A percentile compares a stretch with the other conserved stretches of the same genome.
These are phyloP conservation scores for Melanostoma mellinum DNA, from an alignment of 2,888 invertebrate genomes.

Conservation along the genomic window DNA sequence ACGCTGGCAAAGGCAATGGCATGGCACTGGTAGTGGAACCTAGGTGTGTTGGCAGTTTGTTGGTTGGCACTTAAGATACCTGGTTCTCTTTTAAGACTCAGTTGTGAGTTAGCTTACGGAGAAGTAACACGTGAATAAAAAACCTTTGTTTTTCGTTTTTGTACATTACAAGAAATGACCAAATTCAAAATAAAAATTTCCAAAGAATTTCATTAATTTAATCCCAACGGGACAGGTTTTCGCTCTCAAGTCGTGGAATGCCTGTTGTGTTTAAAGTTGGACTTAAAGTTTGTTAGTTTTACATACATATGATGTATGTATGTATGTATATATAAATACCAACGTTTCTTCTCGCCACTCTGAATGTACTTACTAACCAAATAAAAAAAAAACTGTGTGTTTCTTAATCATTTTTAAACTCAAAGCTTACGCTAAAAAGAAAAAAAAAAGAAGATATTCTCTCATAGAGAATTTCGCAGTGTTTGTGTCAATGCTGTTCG, in stretches of 20 bases:
- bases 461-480: not conserved
- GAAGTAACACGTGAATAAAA: conserved; percentile 50
- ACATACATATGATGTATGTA: no score
- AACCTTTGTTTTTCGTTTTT: conserved; percentile 15
- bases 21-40: conserved; percentile 44
- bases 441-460: conserved; percentile 15
- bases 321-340: no score
- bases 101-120: conserved; percentile 63
- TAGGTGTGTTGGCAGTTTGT: conserved; percentile 55
- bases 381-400: conserved; percentile 13
- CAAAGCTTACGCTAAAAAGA: conserved; percentile 11
- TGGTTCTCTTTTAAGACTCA: conserved; percentile 58
- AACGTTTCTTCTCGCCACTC: no score
- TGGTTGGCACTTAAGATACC: conserved; percentile 38
- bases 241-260: conserved; percentile 46
- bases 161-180: conserved; percentile 24
- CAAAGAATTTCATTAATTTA: conserved; percentile 45
- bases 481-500: conserved; percentile 11
- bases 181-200: conserved; percentile 37
- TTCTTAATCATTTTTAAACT: conserved; percentile 23
- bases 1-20: not conserved
- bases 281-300: conserved; percentile 16
- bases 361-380: no score
- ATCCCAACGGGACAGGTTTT: conserved; percentile 61
- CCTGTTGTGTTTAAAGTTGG: conserved; percentile 19